These are phyloP conservation scores for Bombus confusus DNA, from an alignment of 1,140 invertebrate genomes.

Conservation along the genomic window DNA sequence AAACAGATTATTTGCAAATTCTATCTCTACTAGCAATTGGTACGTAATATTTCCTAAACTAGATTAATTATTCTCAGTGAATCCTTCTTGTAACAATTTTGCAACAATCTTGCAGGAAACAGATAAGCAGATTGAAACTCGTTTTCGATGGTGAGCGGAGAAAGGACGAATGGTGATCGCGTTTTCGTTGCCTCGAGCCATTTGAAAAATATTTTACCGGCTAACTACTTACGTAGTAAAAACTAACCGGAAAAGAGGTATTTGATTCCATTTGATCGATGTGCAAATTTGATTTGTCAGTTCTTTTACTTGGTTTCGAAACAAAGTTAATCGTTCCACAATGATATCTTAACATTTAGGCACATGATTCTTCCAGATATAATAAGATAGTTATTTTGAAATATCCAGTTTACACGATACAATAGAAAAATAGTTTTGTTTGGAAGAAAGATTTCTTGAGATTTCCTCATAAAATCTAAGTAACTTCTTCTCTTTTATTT, in stretches of 20 bases:
- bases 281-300: background rate
- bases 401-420: background rate
- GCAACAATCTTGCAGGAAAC: background rate
- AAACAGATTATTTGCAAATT: background rate
- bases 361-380: background rate
- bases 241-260: background rate
- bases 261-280: background rate
- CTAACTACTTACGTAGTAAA: background rate
- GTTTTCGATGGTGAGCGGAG: background rate
- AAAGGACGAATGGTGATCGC: background rate
- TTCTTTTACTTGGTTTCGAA: too few relatives aligned
- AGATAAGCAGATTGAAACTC: background rate
- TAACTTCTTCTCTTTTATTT: background rate
- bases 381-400: background rate
- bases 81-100: background rate
- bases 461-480: background rate
- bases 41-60: background rate
- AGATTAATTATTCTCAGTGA: background rate
- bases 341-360: too few relatives aligned
- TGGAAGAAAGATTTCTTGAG: background rate
- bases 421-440: background rate
- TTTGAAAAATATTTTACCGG: background rate
- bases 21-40: background rate
- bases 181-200: background rate
- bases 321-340: too few relatives aligned